A percentile compares a stretch with the other conserved stretches of the same genome.
Conservation (phyloP, 2,797 vertebrate species). For the Gallirallus australis region DNA sequence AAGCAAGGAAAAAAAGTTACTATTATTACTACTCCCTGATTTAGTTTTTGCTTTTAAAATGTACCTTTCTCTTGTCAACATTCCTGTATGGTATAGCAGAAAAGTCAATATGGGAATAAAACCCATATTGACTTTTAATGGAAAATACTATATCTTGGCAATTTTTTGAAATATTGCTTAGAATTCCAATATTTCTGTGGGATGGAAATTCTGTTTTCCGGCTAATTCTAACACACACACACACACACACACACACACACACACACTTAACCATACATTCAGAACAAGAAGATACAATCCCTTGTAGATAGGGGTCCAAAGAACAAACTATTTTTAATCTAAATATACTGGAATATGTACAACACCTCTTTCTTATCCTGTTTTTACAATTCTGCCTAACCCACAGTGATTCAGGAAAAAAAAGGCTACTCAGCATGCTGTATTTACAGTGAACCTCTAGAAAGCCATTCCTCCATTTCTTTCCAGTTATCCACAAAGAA, state of each 20-base stretch:
- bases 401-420: not conserved
- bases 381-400: not conserved
- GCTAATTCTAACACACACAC: not conserved
- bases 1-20: not conserved
- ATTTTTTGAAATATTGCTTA: not conserved
- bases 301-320: not conserved
- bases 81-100: not conserved
- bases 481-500: not conserved
- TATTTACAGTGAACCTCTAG: not conserved
- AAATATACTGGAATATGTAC: not conserved
- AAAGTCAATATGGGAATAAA: not conserved
- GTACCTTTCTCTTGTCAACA: not conserved
- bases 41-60: not conserved
- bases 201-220: not conserved
- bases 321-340: not conserved
- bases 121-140: no score
- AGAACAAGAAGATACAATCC: not conserved
- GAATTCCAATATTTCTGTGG: not conserved
- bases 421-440: not conserved
- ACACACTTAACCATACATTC: not conserved
- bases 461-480: not conserved
- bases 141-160: not conserved
- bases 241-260: not conserved
- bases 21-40: not conserved
- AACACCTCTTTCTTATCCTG: not conserved